Evolutionary conservation across 2,888 invertebrate species (phyloP).

Genomic region (Lepidocyrtoides sp.): DNA sequence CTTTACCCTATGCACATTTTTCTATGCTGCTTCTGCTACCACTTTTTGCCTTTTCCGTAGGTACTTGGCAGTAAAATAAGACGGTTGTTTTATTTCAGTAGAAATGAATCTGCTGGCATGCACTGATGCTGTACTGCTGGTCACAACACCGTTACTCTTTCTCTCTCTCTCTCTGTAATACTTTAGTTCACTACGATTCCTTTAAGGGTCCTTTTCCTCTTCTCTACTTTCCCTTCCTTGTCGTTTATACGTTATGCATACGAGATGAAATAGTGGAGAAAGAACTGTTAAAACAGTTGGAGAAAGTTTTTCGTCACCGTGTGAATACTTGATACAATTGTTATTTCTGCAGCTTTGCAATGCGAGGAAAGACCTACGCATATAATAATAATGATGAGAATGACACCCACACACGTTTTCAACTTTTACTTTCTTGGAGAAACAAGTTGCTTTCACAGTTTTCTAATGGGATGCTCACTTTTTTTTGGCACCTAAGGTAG

Average conservation of each 20-base stretch:
- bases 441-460: background rate
- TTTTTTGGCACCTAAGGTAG: background rate
- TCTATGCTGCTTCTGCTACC: slow-evolving; percentile 11
- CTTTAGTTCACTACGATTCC: background rate
- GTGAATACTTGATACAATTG: background rate
- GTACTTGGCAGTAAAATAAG: background rate
- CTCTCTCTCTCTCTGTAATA: background rate
- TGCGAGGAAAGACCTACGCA: background rate
- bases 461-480: background rate
- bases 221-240: background rate
- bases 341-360: background rate
- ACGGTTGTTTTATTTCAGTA: slow-evolving; percentile 7
- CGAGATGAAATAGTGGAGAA: no score
- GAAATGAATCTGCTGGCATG: background rate
- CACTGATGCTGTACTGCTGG: slow-evolving; percentile 4
- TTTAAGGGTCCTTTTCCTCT: background rate
- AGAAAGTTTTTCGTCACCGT: background rate
- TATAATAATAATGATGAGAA: background rate
- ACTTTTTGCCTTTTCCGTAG: background rate
- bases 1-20: slow-evolving; percentile 65
- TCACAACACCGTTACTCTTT: background rate
- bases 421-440: background rate
- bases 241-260: background rate
- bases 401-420: slow-evolving; percentile 45
- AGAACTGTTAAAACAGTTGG: background rate